Evolutionary conservation across 2,888 invertebrate genomes (phyloP), one percentile per base, ranked within the genome.

Genomic region (Emmelina monodactyla): DNA sequence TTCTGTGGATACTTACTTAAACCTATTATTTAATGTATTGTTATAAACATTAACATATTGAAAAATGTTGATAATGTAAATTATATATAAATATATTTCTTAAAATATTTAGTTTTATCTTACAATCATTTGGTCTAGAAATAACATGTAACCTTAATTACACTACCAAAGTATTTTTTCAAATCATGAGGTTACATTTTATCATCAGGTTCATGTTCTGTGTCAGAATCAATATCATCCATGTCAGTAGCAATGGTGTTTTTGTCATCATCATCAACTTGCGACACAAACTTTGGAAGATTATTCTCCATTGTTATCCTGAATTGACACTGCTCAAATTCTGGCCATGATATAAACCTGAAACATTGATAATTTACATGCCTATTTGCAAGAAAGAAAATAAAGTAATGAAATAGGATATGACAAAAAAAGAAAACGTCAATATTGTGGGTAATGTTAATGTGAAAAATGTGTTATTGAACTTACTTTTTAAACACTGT

Each of bases 251-350:
- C 55, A 13, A 60, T 53, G 9, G 40, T 47, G 14, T 64, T 60
- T 33, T 71, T 68, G 16, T 61, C 70, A n/a, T 66, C 64, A 12
- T 61, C 61, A 34, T 69, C 69, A 2, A 66, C 50, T 16, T 61
- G 57, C 3, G 69, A 54, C 1, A 75, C 59, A 39, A 57, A 69
- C 40, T 73, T 75, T 0, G 76, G 76, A 45, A 88, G 57, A 47
- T 83, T 83, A 43, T 81, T 84, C 51, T 89, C 87, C 60, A 88
- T 78, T 10, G 87, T 84, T 2, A 83, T 79, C 39, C 83, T 64
- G 54, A 88, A 89, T 10, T 85, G 81, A 45, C 86, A 86, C 35
- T 83, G 82, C 9, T 75, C 64, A 52, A 86, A 90, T 49, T 85
- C 85, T 2, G 88, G 86, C 85, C 86, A 86, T 3, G 81, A 79